Base-by-base conservation (phyloP, 2,888 invertebrate genomes). In the Eilema caniola region DNA sequence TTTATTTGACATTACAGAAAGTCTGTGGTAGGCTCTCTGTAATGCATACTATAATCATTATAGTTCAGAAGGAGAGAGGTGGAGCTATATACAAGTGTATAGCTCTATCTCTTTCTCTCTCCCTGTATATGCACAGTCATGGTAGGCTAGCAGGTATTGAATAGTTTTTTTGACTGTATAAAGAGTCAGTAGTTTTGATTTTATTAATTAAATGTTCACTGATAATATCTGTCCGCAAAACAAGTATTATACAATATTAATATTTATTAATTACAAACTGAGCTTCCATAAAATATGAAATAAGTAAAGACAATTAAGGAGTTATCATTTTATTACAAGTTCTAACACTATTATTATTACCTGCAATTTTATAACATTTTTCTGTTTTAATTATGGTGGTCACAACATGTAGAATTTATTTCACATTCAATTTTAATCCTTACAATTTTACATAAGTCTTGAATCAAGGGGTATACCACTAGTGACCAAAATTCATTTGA, bases 241-340 rank as follows among this genome's bases (percentile, higher is more conserved):
- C 41, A 66, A 66, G 33, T 57, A 57, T 57, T 33, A 60, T 31
- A 65, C 31, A 59, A 23, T 31, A 66, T 62, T 72, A 37, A 41
- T 41, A 47, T 20, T 47, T 47, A 47, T 47, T 16, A 59, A 16
- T 28, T 59, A 8, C 59, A 59, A n/a, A 53, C 75, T 79, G 85
- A 83, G 86, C 87, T 90, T 90, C 87, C 87, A 83, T 74, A 77
- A 33, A 16, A 57, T 57, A 57, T 53, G 16, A 56, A 65, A 7
- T 53, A 28, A 57, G 57, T 77, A 79, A 77, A 80, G 63, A 77
- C 66, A 65, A 75, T 37, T 73, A 71, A 65, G 73, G 70, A 72
- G 68, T 62, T 71, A 66, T 66, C 23, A 56, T 72, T 78, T 76
- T 65, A 25, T 69, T 69, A 71, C 37, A 60, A 74, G 62, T 69